Evolutionary conservation across 1,140 invertebrate genomes (phyloP), one percentile per base, ranked within the genome.

Genomic region (Steinernema feltiae): DNA sequence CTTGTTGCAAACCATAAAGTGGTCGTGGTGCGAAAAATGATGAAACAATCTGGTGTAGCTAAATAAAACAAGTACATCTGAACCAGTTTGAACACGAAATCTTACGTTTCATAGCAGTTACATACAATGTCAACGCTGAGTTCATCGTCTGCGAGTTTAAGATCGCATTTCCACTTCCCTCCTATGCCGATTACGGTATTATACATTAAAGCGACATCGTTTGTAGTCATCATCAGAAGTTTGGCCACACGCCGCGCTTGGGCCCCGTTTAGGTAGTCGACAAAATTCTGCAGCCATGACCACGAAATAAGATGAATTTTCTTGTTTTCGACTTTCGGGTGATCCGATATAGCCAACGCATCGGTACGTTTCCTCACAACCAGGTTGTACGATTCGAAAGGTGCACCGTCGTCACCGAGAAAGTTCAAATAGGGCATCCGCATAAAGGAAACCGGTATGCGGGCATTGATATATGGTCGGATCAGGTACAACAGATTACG

Each of bases 91-190:
- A 27, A 27, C 41, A n/a, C 7, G 53, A 17, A 27, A 27, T 3
- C 53, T 27, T 27, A 63, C 53, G 53, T 63, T 63, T 63, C 53
- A 27, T 63, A 63, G 24, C 53, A 63, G 53, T 63, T 63, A 27
- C 53, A 63, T 3, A 63, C 24, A 27, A 63, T 21, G 53, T n/a
- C 15, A 7, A 63, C 53, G 53, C 53, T 63, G 53, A 63, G 53
- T 21, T 63, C 12, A 21, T 63, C 53, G 15, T 63, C 15, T 12
- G 53, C 53, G 7, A 63, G 53, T 27, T 63, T 27, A 7, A 63
- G 24, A 27, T 63, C 53, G 53, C 53, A 63, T 27, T 63, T 63
- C 53, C 53, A 63, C 53, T 63, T 63, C 3, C 53, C 53, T 15
- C 53, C 53, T 12, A 63, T 63, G 53, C 53, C 53, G 24, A 63